Conservation (phyloP, 2,797 vertebrate species). For the Platyrinchus mystaceus region DNA sequence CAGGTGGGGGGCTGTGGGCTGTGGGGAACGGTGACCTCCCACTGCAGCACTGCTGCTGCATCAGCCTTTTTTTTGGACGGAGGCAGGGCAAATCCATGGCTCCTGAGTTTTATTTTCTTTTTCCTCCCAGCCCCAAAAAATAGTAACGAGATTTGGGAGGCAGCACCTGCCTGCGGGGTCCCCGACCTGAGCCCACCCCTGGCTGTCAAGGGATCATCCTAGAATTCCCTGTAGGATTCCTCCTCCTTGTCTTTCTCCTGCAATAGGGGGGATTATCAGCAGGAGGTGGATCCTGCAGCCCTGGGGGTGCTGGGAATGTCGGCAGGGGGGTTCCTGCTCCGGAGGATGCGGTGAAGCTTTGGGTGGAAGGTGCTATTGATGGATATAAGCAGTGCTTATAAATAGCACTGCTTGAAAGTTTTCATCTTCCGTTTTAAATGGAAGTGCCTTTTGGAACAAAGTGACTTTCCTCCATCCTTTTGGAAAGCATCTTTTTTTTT, state of each 20-base stretch:
- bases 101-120: rapidly evolving
- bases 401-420: constrained; percentile 9
- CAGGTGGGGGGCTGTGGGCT: background rate
- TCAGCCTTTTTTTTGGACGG: background rate
- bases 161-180: rapidly evolving
- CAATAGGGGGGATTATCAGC: background rate
- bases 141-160: background rate
- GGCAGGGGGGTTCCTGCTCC: background rate
- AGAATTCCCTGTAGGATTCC: background rate
- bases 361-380: background rate
- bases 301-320: background rate
- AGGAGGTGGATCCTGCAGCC: background rate
- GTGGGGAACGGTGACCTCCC: background rate
- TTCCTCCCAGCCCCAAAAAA: background rate
- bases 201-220: background rate
- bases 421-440: background rate
- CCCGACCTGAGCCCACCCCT: rapidly evolving
- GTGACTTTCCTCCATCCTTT: background rate
- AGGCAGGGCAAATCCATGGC: background rate
- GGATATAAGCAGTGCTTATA: background rate
- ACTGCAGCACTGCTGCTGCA: background rate
- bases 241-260: background rate
- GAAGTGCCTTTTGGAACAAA: background rate
- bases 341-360: background rate
- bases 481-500: background rate